phyloP scores from a whole-genome alignment of 2,888 invertebrate genomes.

The Entomobrya proxima region DNA sequence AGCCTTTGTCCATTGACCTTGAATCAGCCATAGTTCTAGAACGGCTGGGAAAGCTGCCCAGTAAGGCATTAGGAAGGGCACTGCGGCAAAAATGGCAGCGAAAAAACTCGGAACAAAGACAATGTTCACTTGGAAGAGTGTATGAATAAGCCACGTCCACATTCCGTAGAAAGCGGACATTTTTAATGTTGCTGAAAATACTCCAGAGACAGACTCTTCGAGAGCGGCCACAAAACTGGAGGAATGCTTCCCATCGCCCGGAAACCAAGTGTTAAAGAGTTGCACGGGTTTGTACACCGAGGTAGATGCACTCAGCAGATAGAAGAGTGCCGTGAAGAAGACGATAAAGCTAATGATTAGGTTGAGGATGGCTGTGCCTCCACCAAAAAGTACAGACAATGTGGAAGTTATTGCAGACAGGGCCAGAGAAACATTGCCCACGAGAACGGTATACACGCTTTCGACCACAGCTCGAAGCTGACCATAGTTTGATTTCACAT shows the following conservation, averaged over 20 bases:
- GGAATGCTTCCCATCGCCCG: constrained; percentile 68
- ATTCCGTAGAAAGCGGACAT: constrained; percentile 98
- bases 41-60: constrained; percentile 96
- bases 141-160: constrained; percentile 98
- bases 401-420: constrained; percentile 91
- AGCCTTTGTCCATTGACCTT: constrained; percentile 89
- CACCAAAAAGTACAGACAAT: constrained; percentile 90
- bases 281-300: constrained; percentile 95
- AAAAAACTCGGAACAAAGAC: constrained; percentile 96
- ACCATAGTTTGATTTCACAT: constrained; percentile 93
- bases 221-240: constrained; percentile 87
- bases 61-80: constrained; percentile 97
- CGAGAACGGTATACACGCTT: constrained; percentile 92
- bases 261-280: constrained; percentile 80
- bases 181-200: constrained; percentile 96
- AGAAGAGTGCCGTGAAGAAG: constrained; percentile 97
- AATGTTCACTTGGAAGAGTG: constrained; percentile 93
- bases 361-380: constrained; percentile 92
- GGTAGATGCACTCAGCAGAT: constrained; percentile 91
- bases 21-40: constrained; percentile 95
- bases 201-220: constrained; percentile 90
- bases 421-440: constrained; percentile 92
- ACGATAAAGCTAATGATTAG: constrained; percentile 93
- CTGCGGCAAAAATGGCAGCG: constrained; percentile 94
- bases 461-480: constrained; percentile 91